Evolutionary conservation across 2,888 invertebrate genomes (phyloP), one percentile per base, ranked within the genome.

Genomic region (Papilio gigon): DNA sequence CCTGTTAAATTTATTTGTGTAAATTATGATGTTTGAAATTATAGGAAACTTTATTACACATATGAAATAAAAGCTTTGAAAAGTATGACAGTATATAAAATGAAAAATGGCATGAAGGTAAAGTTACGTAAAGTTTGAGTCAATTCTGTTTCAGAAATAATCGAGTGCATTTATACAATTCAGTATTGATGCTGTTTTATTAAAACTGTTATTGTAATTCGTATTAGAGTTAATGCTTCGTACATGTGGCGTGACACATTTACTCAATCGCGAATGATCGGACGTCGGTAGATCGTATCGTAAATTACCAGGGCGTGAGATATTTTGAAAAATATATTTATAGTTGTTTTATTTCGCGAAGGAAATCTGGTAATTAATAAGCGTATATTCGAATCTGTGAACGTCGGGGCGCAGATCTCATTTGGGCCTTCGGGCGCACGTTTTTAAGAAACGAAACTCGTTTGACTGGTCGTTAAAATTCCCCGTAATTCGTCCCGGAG

Each of bases 381-480:
- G 72, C 76, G 75, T n/a, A 80, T 78, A 77, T 74, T 76, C 73
- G 64, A 71, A 73, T 73, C 70, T 71, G 72, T 66, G 70, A 69
- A 33, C 67, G 62, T 56, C 47, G 68, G 58, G 66, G 72, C 53
- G 69, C 74, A 74, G 77, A 77, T 76, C 77, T 80, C 80, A 79
- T 82, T 84, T 82, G 78, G 78, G 81, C 81, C 80, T 79, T 78
- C 77, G 77, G 78, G 80, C 80, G 79, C 80, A 77, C 76, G 77
- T 76, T 76, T 78, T 80, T 76, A 75, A 78, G 71, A 71, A 74
- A 79, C 79, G 72, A 78, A 86, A 86, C 87, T 78, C 75, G 86
- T 84, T 73, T 72, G 79, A 83, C 85, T 77, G 83, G 85, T 88
- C 82, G 84, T 84, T 86, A 83, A 84, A 83, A 85, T 88, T 85